Evolutionary conservation across 1,140 invertebrate genomes (phyloP), one percentile per base, ranked within the genome.

Genomic region (Melitaea cinxia): DNA sequence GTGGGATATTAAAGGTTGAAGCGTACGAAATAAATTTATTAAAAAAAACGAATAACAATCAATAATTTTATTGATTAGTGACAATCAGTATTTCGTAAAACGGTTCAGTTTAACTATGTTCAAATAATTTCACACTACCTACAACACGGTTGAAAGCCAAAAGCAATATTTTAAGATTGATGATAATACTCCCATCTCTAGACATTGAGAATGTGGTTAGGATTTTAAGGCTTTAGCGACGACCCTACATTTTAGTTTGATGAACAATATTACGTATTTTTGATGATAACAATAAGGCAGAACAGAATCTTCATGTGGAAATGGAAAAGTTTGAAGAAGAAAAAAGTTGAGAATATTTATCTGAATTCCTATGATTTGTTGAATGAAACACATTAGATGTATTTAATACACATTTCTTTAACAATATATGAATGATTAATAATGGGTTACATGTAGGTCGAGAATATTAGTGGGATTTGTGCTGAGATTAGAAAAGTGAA

Each of bases 161-260:
- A 60, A 58, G 67, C 61, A 69, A 69, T 69, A 69, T 69, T 69
- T 59, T 60, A 69, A 69, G 67, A 69, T 69, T 69, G 56, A 69
- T 69, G 67, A 65, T 58, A 39, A 35, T 23, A 30, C 54, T 37
- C 55, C 42, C 33, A 42, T 42, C 37, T 42, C 14, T 17, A 37
- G 35, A 37, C 35, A 37, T n/a, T 37, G 30, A 37, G 52, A 28
- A 55, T 35, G 19, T 54, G 33, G 14, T 33, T 54, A 64, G 57
- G 65, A 12, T 26, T 39, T 52, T 54, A 35, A 14, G 17, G 30
- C 47, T 15, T 50, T 7, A 17, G 19, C 15, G 30, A 37, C 14
- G 28, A 61, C 30, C 23, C 6, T 33, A 15, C 15, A 1, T 12
- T 1, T 42, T 42, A 17, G 37, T 9, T 7, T 42, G 15, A 17